Conservation (phyloP, 2,113 vertebrate species). For the Pelecanus crispus region DNA sequence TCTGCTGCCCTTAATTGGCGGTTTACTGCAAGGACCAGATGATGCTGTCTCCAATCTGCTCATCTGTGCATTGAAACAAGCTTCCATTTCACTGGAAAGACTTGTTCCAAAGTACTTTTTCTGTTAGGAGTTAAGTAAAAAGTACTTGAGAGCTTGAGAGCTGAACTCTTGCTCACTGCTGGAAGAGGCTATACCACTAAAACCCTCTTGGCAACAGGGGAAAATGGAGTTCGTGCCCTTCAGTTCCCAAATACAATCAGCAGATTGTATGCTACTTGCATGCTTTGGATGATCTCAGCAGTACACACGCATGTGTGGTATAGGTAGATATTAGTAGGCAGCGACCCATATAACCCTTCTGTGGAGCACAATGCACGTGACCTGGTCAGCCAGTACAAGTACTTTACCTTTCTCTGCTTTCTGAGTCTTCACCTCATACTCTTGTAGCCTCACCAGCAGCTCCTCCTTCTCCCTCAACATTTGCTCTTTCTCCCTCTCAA, state of each 20-base stretch:
- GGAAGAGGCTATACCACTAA: not conserved
- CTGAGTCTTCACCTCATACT: constrained; percentile 90
- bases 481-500: constrained; percentile 90
- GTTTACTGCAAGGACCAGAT: not conserved
- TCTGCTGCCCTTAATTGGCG: not conserved
- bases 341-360: not conserved
- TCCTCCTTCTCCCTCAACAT: constrained; percentile 90
- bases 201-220: not conserved
- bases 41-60: not conserved
- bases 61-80: not conserved
- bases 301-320: fast-evolving
- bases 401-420: constrained; percentile 87
- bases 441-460: constrained; percentile 84
- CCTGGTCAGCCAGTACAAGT: not conserved
- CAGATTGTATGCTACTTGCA: not conserved
- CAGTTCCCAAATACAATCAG: not conserved
- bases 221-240: not conserved
- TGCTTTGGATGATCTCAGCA: not conserved
- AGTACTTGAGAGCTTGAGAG: not conserved
- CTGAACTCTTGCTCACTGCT: not conserved
- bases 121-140: not conserved
- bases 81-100: not conserved
- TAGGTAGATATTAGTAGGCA: not conserved
- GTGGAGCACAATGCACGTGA: fast-evolving
- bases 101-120: not conserved